Conservation (phyloP, 1,140 invertebrate species). For the Cecropterus lyciades region DNA sequence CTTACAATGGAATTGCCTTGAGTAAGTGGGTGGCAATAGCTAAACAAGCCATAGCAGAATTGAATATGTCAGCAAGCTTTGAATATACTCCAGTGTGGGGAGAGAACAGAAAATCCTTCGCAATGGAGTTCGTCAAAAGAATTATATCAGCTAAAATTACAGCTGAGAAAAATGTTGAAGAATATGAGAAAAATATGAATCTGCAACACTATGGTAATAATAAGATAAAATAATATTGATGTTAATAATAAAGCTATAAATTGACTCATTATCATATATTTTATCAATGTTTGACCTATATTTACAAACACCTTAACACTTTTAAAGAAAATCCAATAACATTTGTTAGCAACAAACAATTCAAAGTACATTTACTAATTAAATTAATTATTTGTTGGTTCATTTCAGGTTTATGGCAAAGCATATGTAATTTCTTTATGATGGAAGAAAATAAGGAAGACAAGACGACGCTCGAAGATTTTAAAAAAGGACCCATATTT, state of each 20-base stretch:
- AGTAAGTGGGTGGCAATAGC: conserved; percentile 72
- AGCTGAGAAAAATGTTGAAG: conserved; percentile 62
- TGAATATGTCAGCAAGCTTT: conserved; percentile 65
- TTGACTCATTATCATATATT: too few relatives aligned
- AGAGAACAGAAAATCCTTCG: conserved; percentile 57
- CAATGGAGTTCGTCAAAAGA: conserved; percentile 63
- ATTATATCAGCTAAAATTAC: conserved; percentile 55
- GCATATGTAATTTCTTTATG: conserved; percentile 64
- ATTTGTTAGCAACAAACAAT: too few relatives aligned
- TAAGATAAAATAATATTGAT: not conserved
- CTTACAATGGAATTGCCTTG: conserved; percentile 72
- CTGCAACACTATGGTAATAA: conserved; percentile 57
- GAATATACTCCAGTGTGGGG: conserved; percentile 72
- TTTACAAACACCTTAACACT: too few relatives aligned
- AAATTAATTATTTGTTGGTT: too few relatives aligned
- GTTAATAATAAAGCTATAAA: too few relatives aligned
- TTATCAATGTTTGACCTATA: too few relatives aligned
- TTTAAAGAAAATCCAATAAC: too few relatives aligned
- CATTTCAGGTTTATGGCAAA: conserved; percentile 26
- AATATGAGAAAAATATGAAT: conserved; percentile 54
- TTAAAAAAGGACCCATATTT: conserved; percentile 86
- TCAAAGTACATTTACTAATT: too few relatives aligned
- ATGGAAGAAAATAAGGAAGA: conserved; percentile 82
- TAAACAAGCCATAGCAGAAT: conserved; percentile 72
- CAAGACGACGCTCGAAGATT: conserved; percentile 86